phyloP scores from a whole-genome alignment of 2,113 vertebrate species.

The Micronycteris hirsuta region DNA sequence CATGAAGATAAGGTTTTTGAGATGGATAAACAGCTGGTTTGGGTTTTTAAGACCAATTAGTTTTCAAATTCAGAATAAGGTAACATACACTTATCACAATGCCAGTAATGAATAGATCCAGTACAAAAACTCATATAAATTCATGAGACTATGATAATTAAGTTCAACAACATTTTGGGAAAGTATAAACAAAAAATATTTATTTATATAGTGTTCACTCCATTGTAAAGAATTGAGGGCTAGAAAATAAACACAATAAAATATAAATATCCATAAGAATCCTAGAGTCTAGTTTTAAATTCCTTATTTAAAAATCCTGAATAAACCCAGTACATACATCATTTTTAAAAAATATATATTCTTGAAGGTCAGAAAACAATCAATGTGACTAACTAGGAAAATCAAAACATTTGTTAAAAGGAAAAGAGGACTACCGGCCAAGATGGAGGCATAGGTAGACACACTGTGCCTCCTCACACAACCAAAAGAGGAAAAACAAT shows the following conservation, averaged over 20 bases:
- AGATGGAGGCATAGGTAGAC: no score
- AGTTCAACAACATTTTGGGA: not conserved
- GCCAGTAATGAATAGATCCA: not conserved
- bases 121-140: not conserved
- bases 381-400: no score
- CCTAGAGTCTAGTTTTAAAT: not conserved
- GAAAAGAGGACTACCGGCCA: no score
- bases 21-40: not conserved
- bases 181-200: not conserved
- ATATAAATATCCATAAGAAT: not conserved
- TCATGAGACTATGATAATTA: not conserved
- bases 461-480: no score
- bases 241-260: conserved; percentile 2
- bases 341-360: not conserved
- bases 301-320: not conserved
- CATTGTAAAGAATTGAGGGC: not conserved
- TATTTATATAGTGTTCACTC: not conserved
- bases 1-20: not conserved
- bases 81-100: not conserved
- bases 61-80: conserved; percentile 22
- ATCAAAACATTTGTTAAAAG: no score
- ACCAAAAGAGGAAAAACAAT: no score
- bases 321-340: not conserved
- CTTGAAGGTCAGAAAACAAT: no score
- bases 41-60: not conserved